Evolutionary conservation across 2,113 vertebrate genomes (phyloP).

Genomic region (Dipodomys ordii): DNA sequence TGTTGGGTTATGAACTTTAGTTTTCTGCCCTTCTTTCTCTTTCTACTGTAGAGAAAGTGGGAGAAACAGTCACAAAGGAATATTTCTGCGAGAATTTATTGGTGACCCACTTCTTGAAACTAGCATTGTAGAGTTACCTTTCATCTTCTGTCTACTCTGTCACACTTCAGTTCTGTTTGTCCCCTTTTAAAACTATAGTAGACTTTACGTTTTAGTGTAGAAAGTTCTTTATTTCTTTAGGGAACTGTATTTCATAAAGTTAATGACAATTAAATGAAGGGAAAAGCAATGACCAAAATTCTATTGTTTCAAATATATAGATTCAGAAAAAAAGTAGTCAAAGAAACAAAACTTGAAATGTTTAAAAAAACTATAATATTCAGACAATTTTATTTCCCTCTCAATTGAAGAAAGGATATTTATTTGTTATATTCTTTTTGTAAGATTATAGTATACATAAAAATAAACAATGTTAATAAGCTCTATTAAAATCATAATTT

Average conservation of each 20-base stretch:
- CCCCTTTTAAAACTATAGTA: neutral
- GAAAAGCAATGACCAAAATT: neutral
- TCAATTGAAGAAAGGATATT: neutral
- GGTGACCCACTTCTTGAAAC: neutral
- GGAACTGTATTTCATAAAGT: constrained; percentile 16
- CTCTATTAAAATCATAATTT: neutral
- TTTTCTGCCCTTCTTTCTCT: neutral
- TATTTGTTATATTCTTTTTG: neutral
- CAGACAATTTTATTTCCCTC: constrained; percentile 31
- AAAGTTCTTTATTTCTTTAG: neutral
- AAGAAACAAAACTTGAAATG: neutral
- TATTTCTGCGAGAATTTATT: neutral
- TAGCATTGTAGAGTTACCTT: neutral
- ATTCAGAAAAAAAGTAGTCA: constrained; percentile 14
- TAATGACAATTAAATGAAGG: neutral
- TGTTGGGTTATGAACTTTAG: neutral
- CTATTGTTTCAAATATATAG: constrained; percentile 26
- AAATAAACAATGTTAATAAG: constrained; percentile 1
- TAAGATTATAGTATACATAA: constrained; percentile 23
- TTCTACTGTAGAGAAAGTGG: neutral
- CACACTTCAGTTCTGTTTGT: neutral
- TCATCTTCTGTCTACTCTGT: neutral
- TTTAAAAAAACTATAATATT: neutral
- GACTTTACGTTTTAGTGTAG: neutral
- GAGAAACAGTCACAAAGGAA: neutral